phyloP scores from a whole-genome alignment of 2,888 invertebrate species.

The Ischnus inquisitorius region DNA sequence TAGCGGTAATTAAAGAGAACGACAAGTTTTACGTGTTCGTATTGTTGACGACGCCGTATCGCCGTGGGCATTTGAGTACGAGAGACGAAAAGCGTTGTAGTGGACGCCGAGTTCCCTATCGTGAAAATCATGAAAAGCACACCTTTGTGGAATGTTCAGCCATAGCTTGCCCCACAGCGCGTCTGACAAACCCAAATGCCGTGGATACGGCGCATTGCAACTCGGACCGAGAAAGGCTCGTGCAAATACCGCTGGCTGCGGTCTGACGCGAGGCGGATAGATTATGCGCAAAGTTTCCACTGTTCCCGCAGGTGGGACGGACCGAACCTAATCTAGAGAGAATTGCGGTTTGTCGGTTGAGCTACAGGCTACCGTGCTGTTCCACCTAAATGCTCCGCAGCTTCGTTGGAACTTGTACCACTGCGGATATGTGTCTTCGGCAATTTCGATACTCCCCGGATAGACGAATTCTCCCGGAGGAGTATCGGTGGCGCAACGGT shows the following conservation, averaged over 20 bases:
- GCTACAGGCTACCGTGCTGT: slow-evolving; percentile 34
- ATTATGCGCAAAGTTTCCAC: slow-evolving; percentile 66
- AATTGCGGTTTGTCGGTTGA: slow-evolving; percentile 61
- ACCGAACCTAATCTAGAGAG: slow-evolving; percentile 58
- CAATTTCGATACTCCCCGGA: background rate
- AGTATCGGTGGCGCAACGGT: background rate
- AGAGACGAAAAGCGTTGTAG: slow-evolving; percentile 27
- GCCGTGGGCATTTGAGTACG: background rate
- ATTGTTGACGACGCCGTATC: slow-evolving; percentile 14
- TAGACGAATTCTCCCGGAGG: background rate
- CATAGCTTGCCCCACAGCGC: slow-evolving; percentile 66
- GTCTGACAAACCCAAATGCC: slow-evolving; percentile 63
- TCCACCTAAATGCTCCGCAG: slow-evolving; percentile 48
- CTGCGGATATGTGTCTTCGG: slow-evolving; percentile 32
- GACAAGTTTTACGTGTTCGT: background rate
- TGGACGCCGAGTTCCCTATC: slow-evolving; percentile 13
- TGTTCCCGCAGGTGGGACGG: slow-evolving; percentile 25
- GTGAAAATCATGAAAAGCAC: slow-evolving; percentile 37
- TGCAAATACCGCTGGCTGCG: slow-evolving; percentile 60
- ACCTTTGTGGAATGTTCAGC: slow-evolving; percentile 61
- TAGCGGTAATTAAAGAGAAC: background rate
- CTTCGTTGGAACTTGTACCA: slow-evolving; percentile 19
- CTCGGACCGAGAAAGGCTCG: slow-evolving; percentile 54
- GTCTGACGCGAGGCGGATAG: slow-evolving; percentile 57
- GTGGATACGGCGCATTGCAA: slow-evolving; percentile 52